These are phyloP conservation scores for Papilio protenor DNA, from an alignment of 2,888 invertebrate species.

Conservation along the genomic window DNA sequence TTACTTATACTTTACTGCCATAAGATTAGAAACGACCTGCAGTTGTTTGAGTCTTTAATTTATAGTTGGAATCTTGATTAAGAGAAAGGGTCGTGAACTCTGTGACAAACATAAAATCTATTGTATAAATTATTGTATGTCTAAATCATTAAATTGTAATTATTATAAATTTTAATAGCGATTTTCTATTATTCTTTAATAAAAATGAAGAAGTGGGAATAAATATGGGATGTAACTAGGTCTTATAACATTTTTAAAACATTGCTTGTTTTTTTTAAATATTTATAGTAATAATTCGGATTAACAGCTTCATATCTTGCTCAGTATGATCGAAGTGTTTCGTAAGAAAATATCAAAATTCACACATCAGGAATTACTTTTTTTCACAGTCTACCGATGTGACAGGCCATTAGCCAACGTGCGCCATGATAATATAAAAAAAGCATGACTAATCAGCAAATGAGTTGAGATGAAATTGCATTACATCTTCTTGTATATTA, in stretches of 20 bases:
- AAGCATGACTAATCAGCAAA: not conserved
- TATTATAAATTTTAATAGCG: not conserved
- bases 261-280: not conserved
- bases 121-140: not conserved
- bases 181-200: no score
- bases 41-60: not conserved
- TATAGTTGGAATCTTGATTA: not conserved
- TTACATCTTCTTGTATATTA: constrained; percentile 10
- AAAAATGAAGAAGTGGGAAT: no score
- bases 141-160: not conserved
- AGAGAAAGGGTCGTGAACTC: not conserved
- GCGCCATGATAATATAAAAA: not conserved
- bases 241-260: not conserved
- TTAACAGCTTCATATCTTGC: not conserved
- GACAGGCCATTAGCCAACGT: not conserved
- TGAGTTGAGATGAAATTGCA: constrained; percentile 13
- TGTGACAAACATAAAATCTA: not conserved
- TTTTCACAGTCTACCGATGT: not conserved
- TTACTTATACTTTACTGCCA: not conserved
- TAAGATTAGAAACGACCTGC: not conserved
- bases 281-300: not conserved
- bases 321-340: not conserved
- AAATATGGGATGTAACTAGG: no score
- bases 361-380: not conserved
- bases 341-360: not conserved